Percentiles rank a stretch among this genome's conserved stretches.
phyloP scores from a whole-genome alignment of 2,888 invertebrate species.

The Sialis fuliginosa region DNA sequence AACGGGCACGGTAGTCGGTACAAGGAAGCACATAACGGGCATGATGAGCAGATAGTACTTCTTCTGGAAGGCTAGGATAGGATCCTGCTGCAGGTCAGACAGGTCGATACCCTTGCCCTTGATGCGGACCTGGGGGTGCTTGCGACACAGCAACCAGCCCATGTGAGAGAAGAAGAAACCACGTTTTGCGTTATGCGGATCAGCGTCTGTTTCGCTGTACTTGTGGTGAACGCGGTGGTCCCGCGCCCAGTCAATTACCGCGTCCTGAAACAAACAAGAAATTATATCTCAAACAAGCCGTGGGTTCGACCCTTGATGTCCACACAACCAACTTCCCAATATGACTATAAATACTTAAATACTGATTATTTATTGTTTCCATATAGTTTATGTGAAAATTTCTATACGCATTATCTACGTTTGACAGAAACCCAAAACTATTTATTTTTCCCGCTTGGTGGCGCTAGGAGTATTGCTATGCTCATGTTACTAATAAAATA shows the following conservation, averaged over 20 bases:
- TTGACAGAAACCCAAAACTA: too few relatives aligned
- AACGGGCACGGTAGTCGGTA: slow-evolving; percentile 61
- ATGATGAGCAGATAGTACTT: slow-evolving; percentile 65
- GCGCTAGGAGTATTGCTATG: too few relatives aligned
- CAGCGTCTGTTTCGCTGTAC: slow-evolving; percentile 83
- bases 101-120: slow-evolving; percentile 78
- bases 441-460: too few relatives aligned
- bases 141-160: slow-evolving; percentile 82
- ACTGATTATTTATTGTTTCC: too few relatives aligned
- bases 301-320: too few relatives aligned
- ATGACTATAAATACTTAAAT: too few relatives aligned
- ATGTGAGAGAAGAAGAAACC: slow-evolving; percentile 95
- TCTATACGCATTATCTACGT: too few relatives aligned
- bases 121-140: slow-evolving; percentile 74
- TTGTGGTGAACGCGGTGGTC: slow-evolving; percentile 83
- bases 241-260: slow-evolving; percentile 60
- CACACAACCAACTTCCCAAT: too few relatives aligned
- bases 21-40: slow-evolving; percentile 54
- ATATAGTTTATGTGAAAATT: too few relatives aligned
- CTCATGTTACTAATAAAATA: too few relatives aligned
- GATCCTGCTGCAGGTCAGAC: slow-evolving; percentile 66
- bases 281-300: slow-evolving; percentile 4
- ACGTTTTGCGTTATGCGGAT: slow-evolving; percentile 79
- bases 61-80: slow-evolving; percentile 72
- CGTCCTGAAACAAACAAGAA: slow-evolving; percentile 40